Evolutionary conservation across 1,140 invertebrate genomes (phyloP), one percentile per base, ranked within the genome.

Genomic region (Sycobia sp.): DNA sequence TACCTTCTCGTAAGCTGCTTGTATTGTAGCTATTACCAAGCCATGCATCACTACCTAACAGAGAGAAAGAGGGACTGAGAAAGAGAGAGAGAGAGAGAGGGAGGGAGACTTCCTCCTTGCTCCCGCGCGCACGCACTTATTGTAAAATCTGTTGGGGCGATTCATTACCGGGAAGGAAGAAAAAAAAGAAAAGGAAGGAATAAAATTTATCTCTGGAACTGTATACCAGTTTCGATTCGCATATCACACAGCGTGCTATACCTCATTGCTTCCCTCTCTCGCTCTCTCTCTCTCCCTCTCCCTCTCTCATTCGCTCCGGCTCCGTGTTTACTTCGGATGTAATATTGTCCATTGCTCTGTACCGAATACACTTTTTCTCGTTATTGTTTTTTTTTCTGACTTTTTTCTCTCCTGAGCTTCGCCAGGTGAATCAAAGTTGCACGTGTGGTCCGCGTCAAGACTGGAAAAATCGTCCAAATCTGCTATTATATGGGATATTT

Each of bases 11-110:
- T 80, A 80, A 80, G 78, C 78, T 78, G 76, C 73, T 80, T 81
- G 79, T 81, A 81, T 80, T 77, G 78, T 80, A 79, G 77, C 77
- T 79, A 80, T 82, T 82, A 82, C 79, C 74, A 65, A 77, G 78
- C 76, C 76, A 82, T 80, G 79, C 79, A 82, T 82, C 77, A 80
- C 77, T 78, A 46, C 23, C 22, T 49, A 56, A 55, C 29, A 56
- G 49, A 47, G 25, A 47, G 11, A 20, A 4, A 4, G 29, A 11
- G 5, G 29, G n/a, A n/a, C n/a, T n/a, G n/a, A n/a, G n/a, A n/a
- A n/a, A n/a, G n/a, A n/a, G n/a, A n/a, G n/a, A n/a, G n/a, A n/a
- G n/a, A n/a, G n/a, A n/a, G 32, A 34, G 32, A 34, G 32, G 11
- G 32, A 34, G 32, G 11, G 32, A 34, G 32, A 34, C 32, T 34